These are phyloP conservation scores for Piprites chloris DNA, from an alignment of 2,113 vertebrate genomes.

Conservation along the genomic window DNA sequence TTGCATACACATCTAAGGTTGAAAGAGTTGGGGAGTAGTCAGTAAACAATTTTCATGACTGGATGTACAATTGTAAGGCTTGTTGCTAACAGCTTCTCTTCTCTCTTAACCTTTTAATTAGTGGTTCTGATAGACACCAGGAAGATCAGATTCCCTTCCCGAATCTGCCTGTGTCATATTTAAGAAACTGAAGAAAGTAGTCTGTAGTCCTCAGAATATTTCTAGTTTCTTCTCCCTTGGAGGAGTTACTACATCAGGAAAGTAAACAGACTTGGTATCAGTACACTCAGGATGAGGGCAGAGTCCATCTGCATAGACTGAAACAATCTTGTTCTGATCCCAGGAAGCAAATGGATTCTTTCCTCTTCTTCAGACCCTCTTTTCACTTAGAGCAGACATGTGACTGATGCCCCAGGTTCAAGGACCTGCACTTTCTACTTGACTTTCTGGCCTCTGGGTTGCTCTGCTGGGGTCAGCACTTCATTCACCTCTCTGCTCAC, in stretches of 20 bases:
- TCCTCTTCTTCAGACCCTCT: not conserved
- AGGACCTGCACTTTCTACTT: not conserved
- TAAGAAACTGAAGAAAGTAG: not conserved
- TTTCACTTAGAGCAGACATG: not conserved
- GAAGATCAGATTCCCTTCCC: not conserved
- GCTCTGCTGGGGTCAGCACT: not conserved
- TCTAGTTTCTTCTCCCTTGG: not conserved
- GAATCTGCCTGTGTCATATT: not conserved
- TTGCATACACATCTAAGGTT: not conserved
- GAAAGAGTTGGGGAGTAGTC: not conserved
- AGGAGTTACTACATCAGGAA: not conserved
- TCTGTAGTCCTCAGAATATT: not conserved
- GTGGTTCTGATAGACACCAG: not conserved
- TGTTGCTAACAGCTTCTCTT: not conserved
- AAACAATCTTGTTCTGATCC: not conserved
- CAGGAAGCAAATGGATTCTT: not conserved
- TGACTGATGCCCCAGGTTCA: not conserved
- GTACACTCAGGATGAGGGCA: not conserved
- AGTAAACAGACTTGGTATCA: not conserved
- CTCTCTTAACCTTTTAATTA: not conserved
- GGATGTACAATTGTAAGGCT: not conserved
- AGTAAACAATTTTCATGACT: not conserved
- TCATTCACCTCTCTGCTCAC: not conserved
- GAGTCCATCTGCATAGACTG: not conserved
- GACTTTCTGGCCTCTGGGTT: not conserved